These are phyloP conservation scores for Euzetes globulus DNA, from an alignment of 2,888 invertebrate genomes.

Conservation along the genomic window DNA sequence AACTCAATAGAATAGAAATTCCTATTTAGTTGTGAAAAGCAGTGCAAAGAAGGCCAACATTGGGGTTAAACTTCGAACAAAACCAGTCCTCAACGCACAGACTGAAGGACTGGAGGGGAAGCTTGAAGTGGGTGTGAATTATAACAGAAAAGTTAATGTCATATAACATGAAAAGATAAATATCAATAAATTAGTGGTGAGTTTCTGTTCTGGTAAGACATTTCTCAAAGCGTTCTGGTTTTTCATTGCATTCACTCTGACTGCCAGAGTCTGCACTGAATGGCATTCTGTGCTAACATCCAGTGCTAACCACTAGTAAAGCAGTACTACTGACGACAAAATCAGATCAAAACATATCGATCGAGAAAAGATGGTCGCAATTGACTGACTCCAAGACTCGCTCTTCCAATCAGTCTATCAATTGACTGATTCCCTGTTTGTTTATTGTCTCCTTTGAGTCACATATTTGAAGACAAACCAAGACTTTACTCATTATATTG, in stretches of 20 bases:
- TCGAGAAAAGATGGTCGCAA: not conserved
- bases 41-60: not conserved
- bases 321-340: no score
- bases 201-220: not conserved
- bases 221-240: not conserved
- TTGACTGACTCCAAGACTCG: not conserved
- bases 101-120: not conserved
- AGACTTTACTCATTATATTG: not conserved
- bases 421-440: not conserved
- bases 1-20: not conserved
- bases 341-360: no score
- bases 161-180: not conserved
- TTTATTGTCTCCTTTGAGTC: not conserved
- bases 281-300: no score
- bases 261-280: no score
- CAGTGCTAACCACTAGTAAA: no score
- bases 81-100: not conserved
- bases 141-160: constrained; percentile 5
- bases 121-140: constrained; percentile 20
- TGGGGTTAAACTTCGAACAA: not conserved
- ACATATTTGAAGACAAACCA: not conserved
- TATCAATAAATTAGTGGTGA: constrained; percentile 5
- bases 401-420: not conserved
- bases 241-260: not conserved
- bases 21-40: not conserved